These are phyloP conservation scores for Ligdia adustata DNA, from an alignment of 2,888 invertebrate species.

Conservation along the genomic window DNA sequence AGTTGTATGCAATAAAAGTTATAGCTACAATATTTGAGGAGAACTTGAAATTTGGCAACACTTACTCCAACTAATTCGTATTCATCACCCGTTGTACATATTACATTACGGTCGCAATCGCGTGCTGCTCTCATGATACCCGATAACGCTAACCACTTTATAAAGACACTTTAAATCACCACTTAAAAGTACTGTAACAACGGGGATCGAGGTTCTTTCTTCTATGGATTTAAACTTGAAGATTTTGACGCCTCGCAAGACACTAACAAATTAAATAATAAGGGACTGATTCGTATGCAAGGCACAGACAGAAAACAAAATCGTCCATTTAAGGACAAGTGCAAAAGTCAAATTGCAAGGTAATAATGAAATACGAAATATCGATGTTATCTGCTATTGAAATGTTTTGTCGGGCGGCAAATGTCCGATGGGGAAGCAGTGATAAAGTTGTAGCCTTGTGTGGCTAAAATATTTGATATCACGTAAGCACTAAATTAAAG, in stretches of 20 bases:
- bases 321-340: conserved; percentile 47
- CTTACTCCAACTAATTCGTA: conserved; percentile 67
- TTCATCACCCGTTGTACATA: conserved; percentile 71
- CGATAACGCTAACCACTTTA: conserved; percentile 60
- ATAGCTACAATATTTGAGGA: too few relatives aligned
- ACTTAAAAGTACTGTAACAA: conserved; percentile 17
- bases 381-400: conserved; percentile 29
- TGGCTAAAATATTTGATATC: too few relatives aligned
- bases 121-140: conserved; percentile 53
- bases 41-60: conserved; percentile 39
- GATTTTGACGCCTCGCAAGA: conserved; percentile 73
- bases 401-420: conserved; percentile 23
- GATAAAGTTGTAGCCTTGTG: too few relatives aligned
- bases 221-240: conserved; percentile 50
- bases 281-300: conserved; percentile 68
- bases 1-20: too few relatives aligned
- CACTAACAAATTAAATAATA: conserved; percentile 74
- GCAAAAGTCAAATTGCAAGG: conserved; percentile 44
- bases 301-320: conserved; percentile 54
- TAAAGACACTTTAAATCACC: conserved; percentile 39
- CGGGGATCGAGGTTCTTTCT: conserved; percentile 32
- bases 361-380: conserved; percentile 37
- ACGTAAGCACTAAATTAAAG: too few relatives aligned
- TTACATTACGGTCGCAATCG: conserved; percentile 74
- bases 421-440: conserved; percentile 28